A percentile compares a stretch with the other conserved stretches of the same genome.
phyloP scores from a whole-genome alignment of 2,888 invertebrate species.

The Ophion obscuratus region DNA sequence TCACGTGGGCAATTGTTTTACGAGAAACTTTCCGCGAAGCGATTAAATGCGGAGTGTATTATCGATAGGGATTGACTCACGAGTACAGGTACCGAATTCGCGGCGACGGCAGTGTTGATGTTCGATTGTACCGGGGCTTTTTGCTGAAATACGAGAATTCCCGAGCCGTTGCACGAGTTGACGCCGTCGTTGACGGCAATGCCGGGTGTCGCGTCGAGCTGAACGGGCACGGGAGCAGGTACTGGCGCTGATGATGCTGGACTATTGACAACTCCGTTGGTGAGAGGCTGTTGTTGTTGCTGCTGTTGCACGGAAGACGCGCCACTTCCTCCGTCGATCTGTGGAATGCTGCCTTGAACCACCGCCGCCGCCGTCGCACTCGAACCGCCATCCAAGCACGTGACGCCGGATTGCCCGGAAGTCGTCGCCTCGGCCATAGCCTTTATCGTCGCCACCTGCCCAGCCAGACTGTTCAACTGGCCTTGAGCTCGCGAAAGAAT shows the following conservation, averaged over 20 bases:
- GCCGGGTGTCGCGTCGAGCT: slow-evolving; percentile 51
- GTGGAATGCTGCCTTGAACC: slow-evolving; percentile 65
- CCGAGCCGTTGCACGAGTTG: slow-evolving; percentile 82
- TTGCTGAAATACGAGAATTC: slow-evolving; percentile 85
- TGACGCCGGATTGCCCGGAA: slow-evolving; percentile 74
- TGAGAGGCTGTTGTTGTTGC: slow-evolving; percentile 71
- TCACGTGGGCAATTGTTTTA: no score
- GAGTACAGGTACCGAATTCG: slow-evolving; percentile 89
- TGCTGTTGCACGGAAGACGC: slow-evolving; percentile 72
- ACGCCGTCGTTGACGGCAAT: slow-evolving; percentile 81
- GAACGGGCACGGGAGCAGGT: slow-evolving; percentile 63
- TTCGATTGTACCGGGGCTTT: slow-evolving; percentile 82
- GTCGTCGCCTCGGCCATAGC: slow-evolving; percentile 77
- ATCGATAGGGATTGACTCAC: slow-evolving; percentile 83
- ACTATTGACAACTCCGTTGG: slow-evolving; percentile 77
- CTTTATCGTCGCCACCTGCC: slow-evolving; percentile 79
- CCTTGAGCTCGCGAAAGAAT: slow-evolving; percentile 82
- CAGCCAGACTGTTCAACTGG: slow-evolving; percentile 78
- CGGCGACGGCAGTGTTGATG: slow-evolving; percentile 68
- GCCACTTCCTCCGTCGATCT: slow-evolving; percentile 73
- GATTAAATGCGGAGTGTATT: no score
- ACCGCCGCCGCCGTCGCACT: slow-evolving; percentile 22
- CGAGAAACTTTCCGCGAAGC: no score
- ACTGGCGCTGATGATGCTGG: slow-evolving; percentile 75
- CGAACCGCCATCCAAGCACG: slow-evolving; percentile 58